Evolutionary conservation across 2,113 vertebrate species (phyloP).

Genomic region (Silurus asotus): DNA sequence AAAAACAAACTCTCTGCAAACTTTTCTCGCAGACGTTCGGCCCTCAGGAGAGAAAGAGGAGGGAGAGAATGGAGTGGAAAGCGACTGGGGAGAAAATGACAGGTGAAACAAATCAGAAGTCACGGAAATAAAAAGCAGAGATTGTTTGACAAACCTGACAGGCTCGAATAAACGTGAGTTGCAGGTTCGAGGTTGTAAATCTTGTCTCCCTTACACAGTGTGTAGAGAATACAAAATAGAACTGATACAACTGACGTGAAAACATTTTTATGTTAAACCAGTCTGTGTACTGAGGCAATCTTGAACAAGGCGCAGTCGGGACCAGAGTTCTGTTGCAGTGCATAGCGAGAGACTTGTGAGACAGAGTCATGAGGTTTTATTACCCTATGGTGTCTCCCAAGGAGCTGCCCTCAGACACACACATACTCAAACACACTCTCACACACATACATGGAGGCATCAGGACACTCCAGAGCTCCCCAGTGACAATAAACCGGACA

Average conservation of each 20-base stretch:
- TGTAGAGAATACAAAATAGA: slow-evolving; percentile 38
- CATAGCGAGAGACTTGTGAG: slow-evolving; percentile 71
- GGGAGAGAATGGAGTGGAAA: slow-evolving; percentile 29
- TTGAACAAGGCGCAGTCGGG: slow-evolving; percentile 66
- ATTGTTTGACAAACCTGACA: slow-evolving; percentile 47
- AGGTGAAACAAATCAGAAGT: slow-evolving; percentile 16
- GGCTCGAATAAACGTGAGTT: background rate
- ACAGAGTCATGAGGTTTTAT: slow-evolving; percentile 60
- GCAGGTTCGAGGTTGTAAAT: slow-evolving; percentile 30
- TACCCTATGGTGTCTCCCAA: slow-evolving; percentile 56
- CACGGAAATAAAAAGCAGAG: slow-evolving; percentile 28
- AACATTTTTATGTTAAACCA: slow-evolving; percentile 55
- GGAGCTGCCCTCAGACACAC: slow-evolving; percentile 54
- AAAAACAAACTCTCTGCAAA: slow-evolving; percentile 56
- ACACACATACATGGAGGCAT: slow-evolving; percentile 46
- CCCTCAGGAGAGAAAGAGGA: slow-evolving; percentile 37
- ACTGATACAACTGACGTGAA: slow-evolving; percentile 49
- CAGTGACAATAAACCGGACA: slow-evolving; percentile 30
- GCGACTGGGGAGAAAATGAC: slow-evolving; percentile 27
- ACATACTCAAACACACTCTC: slow-evolving; percentile 45
- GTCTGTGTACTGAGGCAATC: slow-evolving; percentile 61
- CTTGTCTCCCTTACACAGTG: slow-evolving; percentile 18
- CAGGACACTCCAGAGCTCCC: slow-evolving; percentile 3
- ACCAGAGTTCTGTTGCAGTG: slow-evolving; percentile 65
- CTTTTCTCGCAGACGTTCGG: slow-evolving; percentile 41